These are phyloP conservation scores for Rhyacichthys aspro DNA, from an alignment of 2,797 vertebrate species.

Conservation along the genomic window DNA sequence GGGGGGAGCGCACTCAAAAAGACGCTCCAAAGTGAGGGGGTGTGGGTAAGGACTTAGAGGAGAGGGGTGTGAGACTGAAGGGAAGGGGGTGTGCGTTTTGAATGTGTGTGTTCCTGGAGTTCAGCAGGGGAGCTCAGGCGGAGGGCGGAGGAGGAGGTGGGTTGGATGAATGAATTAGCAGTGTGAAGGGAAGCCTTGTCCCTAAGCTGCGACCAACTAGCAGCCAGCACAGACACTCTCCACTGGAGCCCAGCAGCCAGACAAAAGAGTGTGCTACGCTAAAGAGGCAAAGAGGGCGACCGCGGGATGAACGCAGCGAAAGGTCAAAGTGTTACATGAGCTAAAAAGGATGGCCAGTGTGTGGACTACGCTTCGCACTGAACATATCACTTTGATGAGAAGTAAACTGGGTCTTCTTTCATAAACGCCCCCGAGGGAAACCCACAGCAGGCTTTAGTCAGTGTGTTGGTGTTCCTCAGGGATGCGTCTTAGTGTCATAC, in stretches of 20 bases:
- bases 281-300: conserved; percentile 39
- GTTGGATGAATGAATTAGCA: conserved; percentile 66
- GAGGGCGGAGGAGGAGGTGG: conserved; percentile 25
- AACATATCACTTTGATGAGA: conserved; percentile 30
- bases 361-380: conserved; percentile 16
- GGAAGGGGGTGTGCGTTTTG: conserved; percentile 16
- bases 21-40: conserved; percentile 26
- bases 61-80: conserved; percentile 9
- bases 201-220: conserved; percentile 44
- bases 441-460: neutral
- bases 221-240: conserved; percentile 40
- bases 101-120: conserved; percentile 47
- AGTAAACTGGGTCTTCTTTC: conserved; percentile 23
- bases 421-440: conserved; percentile 12
- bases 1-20: conserved; percentile 6
- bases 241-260: conserved; percentile 36
- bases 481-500: too few species aligned
- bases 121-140: conserved; percentile 23
- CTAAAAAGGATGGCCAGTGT: conserved; percentile 49
- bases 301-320: conserved; percentile 34
- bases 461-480: neutral
- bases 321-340: conserved; percentile 59
- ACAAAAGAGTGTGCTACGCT: conserved; percentile 55
- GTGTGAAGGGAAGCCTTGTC: conserved; percentile 75
- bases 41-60: conserved; percentile 9